Base-by-base conservation (phyloP, 2,888 invertebrate species). In the Salpingus planirostris region DNA sequence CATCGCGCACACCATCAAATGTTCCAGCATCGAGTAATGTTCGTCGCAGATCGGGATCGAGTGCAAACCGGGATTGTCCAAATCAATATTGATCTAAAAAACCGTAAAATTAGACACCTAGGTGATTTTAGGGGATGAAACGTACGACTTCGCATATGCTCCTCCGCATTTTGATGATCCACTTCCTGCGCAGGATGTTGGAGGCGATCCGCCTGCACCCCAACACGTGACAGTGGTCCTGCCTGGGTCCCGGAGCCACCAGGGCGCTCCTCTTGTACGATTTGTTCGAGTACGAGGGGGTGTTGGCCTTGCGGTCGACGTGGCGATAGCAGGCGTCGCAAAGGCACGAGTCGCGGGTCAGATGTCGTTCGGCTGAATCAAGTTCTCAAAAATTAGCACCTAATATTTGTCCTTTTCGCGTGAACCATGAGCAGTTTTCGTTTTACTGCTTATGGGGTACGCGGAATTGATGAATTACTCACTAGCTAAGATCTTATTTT, bases 301-400 rank as follows among this genome's bases (percentile, higher is more conserved):
- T 77, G 65, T 80, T 81, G 28, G 85, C 83, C 46, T 85, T 83
- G 28, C 87, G 72, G 64, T 88, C 87, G 29, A 89, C 83, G 56
- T 86, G 85, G 0, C 88, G 75, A 62, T 85, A 88, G 57, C 89
- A 89, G 6, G 88, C 87, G 62, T 88, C 87, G 60, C 89, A 89
- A 11, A 89, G 69, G 47, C 89, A 89, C 29, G 86, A 87, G 62
- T 88, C 87, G 40, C 80, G 76, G 0, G 84, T 84, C 32, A 88
- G 66, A 56, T 87, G 85, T 61, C 82, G 81, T 55, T 87, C 88
- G 47, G 80, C 81, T 82, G 52, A 15, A 60, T n/a, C n/a, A n/a
- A n/a, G n/a, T n/a, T n/a, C n/a, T n/a, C n/a, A n/a, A n/a, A n/a
- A n/a, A n/a, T n/a, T n/a, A n/a, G n/a, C n/a, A n/a, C n/a, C n/a